Evolutionary conservation across 1,140 invertebrate genomes (phyloP), one percentile per base, ranked within the genome.

Genomic region (Neodiprion pinetum): DNA sequence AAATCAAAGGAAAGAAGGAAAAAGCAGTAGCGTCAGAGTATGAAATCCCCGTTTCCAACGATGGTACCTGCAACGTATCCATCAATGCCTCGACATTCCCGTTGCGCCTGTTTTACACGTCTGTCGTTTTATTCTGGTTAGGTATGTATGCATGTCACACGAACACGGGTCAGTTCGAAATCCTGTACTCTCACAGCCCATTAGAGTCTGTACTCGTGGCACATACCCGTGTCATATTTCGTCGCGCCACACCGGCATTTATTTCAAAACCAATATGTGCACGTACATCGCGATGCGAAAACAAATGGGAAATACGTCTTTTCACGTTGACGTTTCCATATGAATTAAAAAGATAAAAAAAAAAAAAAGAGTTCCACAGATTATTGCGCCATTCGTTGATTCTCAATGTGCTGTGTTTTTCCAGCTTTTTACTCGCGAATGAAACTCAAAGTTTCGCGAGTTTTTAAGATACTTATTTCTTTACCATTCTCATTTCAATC

Each of bases 11-110:
- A 61, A 61, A 61, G 53, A 61, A 12, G 11, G 11, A 17, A 61
- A 61, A 61, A 61, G 10, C 53, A 61, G 53, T 14, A 7, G 53
- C 11, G 9, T 61, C 53, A 9, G 8, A 17, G n/a, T 14, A 9
- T 8, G 2, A 17, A 17, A 61, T 61, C 11, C 53, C 11, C 11
- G 53, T 12, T 61, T 61, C 53, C 5, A 61, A 0, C 5, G 53
- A 61, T 61, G 11, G 11, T 61, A 7, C 9, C 48, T 50, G 70
- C 70, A 71, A 40, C 28, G 70, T 23, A 50, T 71, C 70, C 70
- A 71, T 71, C 70, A 50, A 50, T 49, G 70, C 70, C 48, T 71
- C 68, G 70, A 48, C 48, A 49, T 21, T 71, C 23, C 70, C 70
- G n/a, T 50, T 71, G 23, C 28, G 48, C 48, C 21, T 50, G 68